These are phyloP conservation scores for Odontesthes bonariensis DNA, from an alignment of 2,113 vertebrate genomes.

Conservation along the genomic window DNA sequence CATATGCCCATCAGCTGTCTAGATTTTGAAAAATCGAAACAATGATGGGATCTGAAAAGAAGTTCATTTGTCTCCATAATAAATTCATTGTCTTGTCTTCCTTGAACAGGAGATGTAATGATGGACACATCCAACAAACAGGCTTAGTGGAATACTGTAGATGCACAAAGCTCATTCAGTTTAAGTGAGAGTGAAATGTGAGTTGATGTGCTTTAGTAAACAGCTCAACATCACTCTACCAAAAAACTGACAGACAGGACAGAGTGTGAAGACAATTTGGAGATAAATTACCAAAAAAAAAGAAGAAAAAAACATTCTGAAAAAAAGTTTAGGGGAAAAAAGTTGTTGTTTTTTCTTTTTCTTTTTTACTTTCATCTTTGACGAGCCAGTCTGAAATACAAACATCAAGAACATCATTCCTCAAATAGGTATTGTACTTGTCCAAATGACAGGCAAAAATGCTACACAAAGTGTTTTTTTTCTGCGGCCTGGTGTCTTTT, in stretches of 20 bases:
- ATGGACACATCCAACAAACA: conserved; percentile 77
- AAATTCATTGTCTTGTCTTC: conserved; percentile 79
- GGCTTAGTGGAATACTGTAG: conserved; percentile 65
- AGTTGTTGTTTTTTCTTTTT: conserved; percentile 27
- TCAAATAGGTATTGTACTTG: conserved; percentile 58
- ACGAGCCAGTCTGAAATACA: conserved; percentile 54
- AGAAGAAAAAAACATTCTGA: conserved; percentile 59
- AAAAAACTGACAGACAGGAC: conserved; percentile 74
- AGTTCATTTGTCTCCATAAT: conserved; percentile 81
- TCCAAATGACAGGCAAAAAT: conserved; percentile 55
- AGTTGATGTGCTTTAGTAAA: conserved; percentile 80
- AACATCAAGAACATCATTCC: conserved; percentile 58
- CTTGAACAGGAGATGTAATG: conserved; percentile 70
- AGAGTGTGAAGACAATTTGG: conserved; percentile 67
- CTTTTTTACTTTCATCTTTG: conserved; percentile 34
- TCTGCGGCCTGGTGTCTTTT: conserved; percentile 67
- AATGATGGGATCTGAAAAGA: conserved; percentile 79
- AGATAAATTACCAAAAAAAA: conserved; percentile 80
- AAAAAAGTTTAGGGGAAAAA: conserved; percentile 56
- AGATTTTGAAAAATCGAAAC: conserved; percentile 68
- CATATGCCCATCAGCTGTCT: conserved; percentile 76
- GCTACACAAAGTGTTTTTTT: conserved; percentile 60
- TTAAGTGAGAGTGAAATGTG: conserved; percentile 81
- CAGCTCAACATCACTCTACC: conserved; percentile 75
- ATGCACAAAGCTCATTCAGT: conserved; percentile 73